Percentiles rank a stretch among this genome's conserved stretches.
Conservation (phyloP, 1,140 invertebrate genomes). For the Zeugodacus cucurbitae region DNA sequence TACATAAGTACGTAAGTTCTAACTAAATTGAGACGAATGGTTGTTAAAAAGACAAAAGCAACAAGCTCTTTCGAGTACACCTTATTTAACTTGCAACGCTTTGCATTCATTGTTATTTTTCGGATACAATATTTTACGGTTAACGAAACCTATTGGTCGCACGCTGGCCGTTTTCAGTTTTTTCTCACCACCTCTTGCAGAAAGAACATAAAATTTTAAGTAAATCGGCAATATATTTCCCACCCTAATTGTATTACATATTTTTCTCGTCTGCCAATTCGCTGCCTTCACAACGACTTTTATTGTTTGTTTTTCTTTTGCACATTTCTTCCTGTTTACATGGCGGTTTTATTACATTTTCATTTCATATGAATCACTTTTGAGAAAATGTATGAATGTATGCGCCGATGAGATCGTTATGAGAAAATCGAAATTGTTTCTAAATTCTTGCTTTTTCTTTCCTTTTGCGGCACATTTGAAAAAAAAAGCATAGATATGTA, state of each 20-base stretch:
- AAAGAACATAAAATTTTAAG: not conserved
- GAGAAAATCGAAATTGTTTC: constrained; percentile 22
- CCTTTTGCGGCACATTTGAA: not conserved
- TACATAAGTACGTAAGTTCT: not conserved
- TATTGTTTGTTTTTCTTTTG: constrained; percentile 40
- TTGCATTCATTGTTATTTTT: not conserved
- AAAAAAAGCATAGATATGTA: not conserved
- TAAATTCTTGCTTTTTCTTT: not conserved
- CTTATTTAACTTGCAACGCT: not conserved
- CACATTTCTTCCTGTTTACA: constrained; percentile 14
- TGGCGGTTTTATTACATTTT: constrained; percentile 34
- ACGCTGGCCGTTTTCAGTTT: not conserved
- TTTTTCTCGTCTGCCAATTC: not conserved
- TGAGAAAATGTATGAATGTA: not conserved
- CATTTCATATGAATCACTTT: constrained; percentile 9
- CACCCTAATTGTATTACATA: not conserved
- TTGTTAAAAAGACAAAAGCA: not conserved
- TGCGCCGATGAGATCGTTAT: constrained; percentile 16
- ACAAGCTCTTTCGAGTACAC: not conserved
- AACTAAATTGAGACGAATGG: not conserved
- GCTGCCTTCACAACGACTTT: not conserved
- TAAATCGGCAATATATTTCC: not conserved
- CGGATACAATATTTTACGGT: not conserved
- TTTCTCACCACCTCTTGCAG: not conserved
- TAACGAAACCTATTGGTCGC: not conserved